phyloP scores from a whole-genome alignment of 2,797 vertebrate species.

The Hoplostethus mediterraneus region DNA sequence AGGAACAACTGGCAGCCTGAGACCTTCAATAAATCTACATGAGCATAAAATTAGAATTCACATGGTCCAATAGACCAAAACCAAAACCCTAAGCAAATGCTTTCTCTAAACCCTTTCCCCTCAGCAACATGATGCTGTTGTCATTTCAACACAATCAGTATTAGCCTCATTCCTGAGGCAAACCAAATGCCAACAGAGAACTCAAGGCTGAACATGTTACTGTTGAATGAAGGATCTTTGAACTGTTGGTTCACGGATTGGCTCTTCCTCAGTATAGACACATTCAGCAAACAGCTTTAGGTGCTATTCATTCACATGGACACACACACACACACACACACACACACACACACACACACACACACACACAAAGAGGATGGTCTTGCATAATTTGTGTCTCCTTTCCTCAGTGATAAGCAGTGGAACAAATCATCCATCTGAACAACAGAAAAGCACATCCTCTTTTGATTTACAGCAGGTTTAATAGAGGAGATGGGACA shows the following conservation, averaged over 20 bases:
- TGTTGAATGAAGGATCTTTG: neutral
- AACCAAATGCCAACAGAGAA: no score
- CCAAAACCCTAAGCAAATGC: no score
- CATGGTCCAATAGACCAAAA: no score
- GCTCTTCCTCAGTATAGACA: no score
- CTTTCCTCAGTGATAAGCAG: neutral
- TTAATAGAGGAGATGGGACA: conserved; percentile 1
- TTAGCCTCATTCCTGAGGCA: no score
- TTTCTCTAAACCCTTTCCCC: no score
- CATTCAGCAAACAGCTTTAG: no score
- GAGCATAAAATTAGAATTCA: conserved; percentile 9
- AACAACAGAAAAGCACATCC: neutral
- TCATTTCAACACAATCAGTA: no score
- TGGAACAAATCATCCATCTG: neutral
- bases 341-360: neutral
- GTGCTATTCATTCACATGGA: no score
- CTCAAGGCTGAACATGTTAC: no score
- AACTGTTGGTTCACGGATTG: no score
- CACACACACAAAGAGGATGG: neutral
- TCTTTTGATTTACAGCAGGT: neutral
- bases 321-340: neutral
- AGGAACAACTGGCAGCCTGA: conserved; percentile 6
- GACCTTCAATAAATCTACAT: conserved; percentile 37
- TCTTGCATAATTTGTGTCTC: neutral
- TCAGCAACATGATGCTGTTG: neutral